These are phyloP conservation scores for Geopemphigus sp. DNA, from an alignment of 1,140 invertebrate genomes.

Conservation along the genomic window DNA sequence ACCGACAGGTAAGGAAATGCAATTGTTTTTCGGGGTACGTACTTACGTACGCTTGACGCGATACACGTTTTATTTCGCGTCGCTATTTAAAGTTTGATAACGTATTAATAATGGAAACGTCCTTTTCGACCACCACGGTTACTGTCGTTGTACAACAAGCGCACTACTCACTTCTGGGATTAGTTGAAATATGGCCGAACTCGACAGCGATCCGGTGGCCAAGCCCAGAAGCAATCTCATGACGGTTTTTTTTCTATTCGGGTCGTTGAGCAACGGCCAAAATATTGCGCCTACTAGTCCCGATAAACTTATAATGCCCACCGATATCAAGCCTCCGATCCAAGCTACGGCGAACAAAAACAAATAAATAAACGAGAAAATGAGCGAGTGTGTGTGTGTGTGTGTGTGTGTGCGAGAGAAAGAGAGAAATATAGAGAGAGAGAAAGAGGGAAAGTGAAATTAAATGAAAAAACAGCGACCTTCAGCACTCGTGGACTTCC, in stretches of 20 bases:
- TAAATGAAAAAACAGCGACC: not conserved
- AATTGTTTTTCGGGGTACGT: too few species aligned
- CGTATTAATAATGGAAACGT: too few species aligned
- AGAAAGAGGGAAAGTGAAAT: too few species aligned
- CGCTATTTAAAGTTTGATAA: too few species aligned
- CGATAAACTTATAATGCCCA: slow-evolving; percentile 65
- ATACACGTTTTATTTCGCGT: too few species aligned
- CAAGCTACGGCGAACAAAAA: slow-evolving; percentile 58
- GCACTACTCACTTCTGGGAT: slow-evolving; percentile 61
- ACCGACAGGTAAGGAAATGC: too few species aligned
- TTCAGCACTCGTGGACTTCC: slow-evolving; percentile 6
- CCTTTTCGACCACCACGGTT: too few species aligned
- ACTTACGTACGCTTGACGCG: too few species aligned
- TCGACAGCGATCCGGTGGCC: slow-evolving; percentile 66
- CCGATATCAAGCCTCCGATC: slow-evolving; percentile 63
- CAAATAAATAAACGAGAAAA: not conserved
- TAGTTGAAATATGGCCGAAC: slow-evolving; percentile 65
- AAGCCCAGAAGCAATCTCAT: slow-evolving; percentile 65
- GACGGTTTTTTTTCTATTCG: slow-evolving; percentile 55
- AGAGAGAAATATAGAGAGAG: too few species aligned
- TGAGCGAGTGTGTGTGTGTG: too few species aligned
- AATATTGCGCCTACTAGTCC: slow-evolving; percentile 64
- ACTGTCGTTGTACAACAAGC: too few species aligned
- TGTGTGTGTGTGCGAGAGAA: too few species aligned
- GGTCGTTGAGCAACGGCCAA: slow-evolving; percentile 63